These are phyloP conservation scores for Ispidina picta DNA, from an alignment of 2,797 vertebrate species.

Conservation along the genomic window DNA sequence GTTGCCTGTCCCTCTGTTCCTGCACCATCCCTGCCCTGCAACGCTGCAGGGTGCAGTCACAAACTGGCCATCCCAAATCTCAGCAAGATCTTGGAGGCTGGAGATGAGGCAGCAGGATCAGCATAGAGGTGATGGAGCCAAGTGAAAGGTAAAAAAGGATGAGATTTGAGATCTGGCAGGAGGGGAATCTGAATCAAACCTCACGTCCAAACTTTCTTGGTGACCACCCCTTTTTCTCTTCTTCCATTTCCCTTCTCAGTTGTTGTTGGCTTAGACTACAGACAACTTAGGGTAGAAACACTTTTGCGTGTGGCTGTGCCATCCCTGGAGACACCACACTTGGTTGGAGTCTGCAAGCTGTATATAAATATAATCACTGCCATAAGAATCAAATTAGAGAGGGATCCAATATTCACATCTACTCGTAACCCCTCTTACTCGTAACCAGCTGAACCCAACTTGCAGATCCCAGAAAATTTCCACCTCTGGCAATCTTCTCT, in stretches of 20 bases:
- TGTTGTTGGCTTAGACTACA: conserved; percentile 66
- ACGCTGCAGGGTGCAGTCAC: fast-evolving
- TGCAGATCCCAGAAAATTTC: conserved; percentile 58
- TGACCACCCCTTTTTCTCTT: conserved; percentile 58
- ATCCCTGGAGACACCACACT: conserved; percentile 60
- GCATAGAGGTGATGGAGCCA: not conserved
- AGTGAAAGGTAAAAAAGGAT: not conserved
- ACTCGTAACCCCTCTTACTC: not conserved
- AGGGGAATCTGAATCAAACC: conserved; percentile 14
- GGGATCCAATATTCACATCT: conserved; percentile 58
- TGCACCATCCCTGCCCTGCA: fast-evolving
- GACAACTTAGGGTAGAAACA: conserved; percentile 55
- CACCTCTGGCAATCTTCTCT: conserved; percentile 55
- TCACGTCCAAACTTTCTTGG: conserved; percentile 14
- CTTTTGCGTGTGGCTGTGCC: conserved; percentile 64
- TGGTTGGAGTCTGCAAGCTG: conserved; percentile 62
- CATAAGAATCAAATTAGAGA: conserved; percentile 68
- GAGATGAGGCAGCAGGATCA: not conserved
- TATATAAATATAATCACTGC: conserved; percentile 63
- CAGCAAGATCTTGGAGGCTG: not conserved
- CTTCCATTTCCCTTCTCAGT: conserved; percentile 62
- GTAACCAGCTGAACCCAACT: conserved; percentile 56
- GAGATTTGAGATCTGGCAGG: not conserved
- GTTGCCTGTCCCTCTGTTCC: not conserved
- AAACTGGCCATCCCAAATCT: not conserved